A percentile compares a stretch with the other conserved stretches of the same genome.
Conservation (phyloP, 2,888 invertebrate species). For the Cyclophora albipunctata region DNA sequence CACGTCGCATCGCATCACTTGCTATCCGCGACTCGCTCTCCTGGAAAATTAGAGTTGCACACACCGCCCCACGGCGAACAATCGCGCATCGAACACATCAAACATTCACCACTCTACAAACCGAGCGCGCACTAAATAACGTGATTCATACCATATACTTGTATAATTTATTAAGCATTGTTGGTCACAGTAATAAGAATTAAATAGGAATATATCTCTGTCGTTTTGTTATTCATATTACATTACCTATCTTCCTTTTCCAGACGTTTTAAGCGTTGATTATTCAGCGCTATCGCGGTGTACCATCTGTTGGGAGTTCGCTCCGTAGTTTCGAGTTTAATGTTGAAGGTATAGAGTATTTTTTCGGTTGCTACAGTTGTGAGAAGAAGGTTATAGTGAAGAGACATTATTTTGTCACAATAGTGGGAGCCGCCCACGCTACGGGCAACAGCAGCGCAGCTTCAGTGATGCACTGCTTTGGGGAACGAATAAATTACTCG, state of each 20-base stretch:
- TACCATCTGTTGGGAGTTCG: conserved; percentile 55
- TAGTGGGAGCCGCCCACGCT: conserved; percentile 70
- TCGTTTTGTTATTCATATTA: conserved; percentile 75
- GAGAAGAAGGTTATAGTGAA: conserved; percentile 58
- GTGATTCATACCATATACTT: conserved; percentile 45
- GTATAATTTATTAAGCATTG: conserved; percentile 58
- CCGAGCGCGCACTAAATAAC: conserved; percentile 14
- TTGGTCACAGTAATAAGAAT: conserved; percentile 63
- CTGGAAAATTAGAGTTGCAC: conserved; percentile 63
- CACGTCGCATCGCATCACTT: conserved; percentile 63
- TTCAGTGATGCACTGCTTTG: conserved; percentile 72
- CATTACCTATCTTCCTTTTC: conserved; percentile 74
- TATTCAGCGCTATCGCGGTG: conserved; percentile 68
- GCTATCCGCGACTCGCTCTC: conserved; percentile 45
- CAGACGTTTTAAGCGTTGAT: conserved; percentile 75
- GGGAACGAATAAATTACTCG: conserved; percentile 70
- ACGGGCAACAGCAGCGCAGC: conserved; percentile 55
- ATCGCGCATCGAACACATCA: conserved; percentile 22
- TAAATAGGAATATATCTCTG: conserved; percentile 70
- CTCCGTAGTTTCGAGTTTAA: conserved; percentile 35
- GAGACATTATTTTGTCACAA: conserved; percentile 75
- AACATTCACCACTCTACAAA: neutral
- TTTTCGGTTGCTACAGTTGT: conserved; percentile 34
- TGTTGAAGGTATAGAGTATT: conserved; percentile 37
- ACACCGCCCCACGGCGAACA: conserved; percentile 50